Evolutionary conservation across 2,113 vertebrate species (phyloP).

Genomic region (Calidris pygmaea): DNA sequence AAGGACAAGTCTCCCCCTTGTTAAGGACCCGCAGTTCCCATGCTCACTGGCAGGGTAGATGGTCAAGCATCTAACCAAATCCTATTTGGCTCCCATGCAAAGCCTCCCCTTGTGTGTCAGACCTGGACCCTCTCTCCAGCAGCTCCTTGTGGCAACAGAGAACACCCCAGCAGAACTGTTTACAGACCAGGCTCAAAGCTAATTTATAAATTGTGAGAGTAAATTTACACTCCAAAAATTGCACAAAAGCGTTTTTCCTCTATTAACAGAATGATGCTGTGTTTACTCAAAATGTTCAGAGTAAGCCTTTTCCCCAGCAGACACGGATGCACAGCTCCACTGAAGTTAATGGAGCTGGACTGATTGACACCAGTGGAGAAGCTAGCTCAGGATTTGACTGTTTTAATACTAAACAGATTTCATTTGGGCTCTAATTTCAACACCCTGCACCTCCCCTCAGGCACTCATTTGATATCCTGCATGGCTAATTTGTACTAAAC

Average conservation of each 20-base stretch:
- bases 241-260: not conserved
- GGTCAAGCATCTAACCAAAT: not conserved
- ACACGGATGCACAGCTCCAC: not conserved
- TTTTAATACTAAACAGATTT: not conserved
- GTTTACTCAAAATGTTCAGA: not conserved
- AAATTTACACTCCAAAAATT: not conserved
- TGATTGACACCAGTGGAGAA: conserved; percentile 16
- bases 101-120: not conserved
- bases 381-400: not conserved
- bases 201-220: not conserved
- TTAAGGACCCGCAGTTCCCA: not conserved
- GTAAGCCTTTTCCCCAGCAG: not conserved
- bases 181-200: not conserved
- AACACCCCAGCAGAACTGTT: not conserved
- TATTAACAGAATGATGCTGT: not conserved
- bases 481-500: conserved; percentile 50
- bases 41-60: not conserved
- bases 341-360: not conserved
- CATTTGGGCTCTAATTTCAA: not conserved
- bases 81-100: not conserved
- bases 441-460: conserved; percentile 34
- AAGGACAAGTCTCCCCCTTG: not conserved
- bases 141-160: not conserved
- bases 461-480: conserved; percentile 42
- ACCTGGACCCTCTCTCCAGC: not conserved